Percentiles rank a stretch among this genome's conserved stretches.
These are phyloP conservation scores for Apodemia duryi DNA, from an alignment of 2,888 invertebrate species.

Conservation along the genomic window DNA sequence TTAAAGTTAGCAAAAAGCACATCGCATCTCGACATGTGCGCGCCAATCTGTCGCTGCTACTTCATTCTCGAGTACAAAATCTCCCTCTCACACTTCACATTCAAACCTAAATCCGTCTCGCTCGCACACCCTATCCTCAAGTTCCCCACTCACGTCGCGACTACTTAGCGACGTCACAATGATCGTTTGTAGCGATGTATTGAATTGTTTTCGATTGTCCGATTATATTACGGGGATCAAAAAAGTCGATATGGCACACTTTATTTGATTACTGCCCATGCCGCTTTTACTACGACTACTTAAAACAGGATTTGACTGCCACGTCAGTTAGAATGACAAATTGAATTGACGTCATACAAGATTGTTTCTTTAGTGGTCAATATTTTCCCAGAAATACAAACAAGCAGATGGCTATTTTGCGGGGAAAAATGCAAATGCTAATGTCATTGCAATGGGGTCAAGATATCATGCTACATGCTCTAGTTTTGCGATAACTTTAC, in stretches of 20 bases:
- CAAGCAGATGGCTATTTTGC: neutral
- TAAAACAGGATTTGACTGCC: constrained; percentile 10
- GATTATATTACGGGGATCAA: constrained; percentile 56
- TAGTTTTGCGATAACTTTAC: too few relatives aligned
- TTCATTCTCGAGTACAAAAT: constrained; percentile 48
- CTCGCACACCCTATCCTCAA: constrained; percentile 42
- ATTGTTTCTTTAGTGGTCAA: too few relatives aligned
- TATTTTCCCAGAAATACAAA: neutral
- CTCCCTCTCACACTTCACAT: constrained; percentile 46
- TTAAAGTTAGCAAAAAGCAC: constrained; percentile 67
- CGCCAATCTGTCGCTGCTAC: constrained; percentile 75
- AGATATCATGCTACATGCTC: too few relatives aligned
- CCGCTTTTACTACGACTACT: constrained; percentile 17
- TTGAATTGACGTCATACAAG: neutral
- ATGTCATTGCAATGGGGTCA: too few relatives aligned
- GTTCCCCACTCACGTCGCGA: constrained; percentile 54
- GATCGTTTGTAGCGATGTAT: constrained; percentile 62
- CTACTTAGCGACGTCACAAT: constrained; percentile 66
- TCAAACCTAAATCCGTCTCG: constrained; percentile 39
- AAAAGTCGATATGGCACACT: constrained; percentile 37
- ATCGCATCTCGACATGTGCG: constrained; percentile 76
- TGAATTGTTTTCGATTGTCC: constrained; percentile 66
- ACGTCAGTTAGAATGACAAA: neutral
- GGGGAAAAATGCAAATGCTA: too few relatives aligned
- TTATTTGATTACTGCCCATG: constrained; percentile 31